Conservation (phyloP, 2,888 invertebrate species). For the Pandemis corylana region DNA sequence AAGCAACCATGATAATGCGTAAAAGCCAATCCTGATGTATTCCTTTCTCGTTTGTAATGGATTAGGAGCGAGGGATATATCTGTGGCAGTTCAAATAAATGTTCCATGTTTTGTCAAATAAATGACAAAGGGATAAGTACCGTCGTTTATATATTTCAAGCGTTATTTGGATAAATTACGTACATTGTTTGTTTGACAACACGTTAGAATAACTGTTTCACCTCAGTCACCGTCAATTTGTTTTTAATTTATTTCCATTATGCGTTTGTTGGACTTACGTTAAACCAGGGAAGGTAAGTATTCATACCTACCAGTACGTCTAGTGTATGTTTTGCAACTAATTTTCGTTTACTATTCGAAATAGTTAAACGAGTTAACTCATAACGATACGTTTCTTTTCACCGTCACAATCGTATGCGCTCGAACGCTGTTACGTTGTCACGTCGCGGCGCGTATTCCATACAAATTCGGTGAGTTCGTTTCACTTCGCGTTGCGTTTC, state of each 20-base stretch:
- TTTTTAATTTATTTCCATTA: no score
- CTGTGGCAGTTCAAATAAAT: slow-evolving; percentile 13
- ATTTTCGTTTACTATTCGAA: no score
- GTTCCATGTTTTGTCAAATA: not conserved
- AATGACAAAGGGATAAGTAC: slow-evolving; percentile 4
- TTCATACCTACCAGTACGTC: no score
- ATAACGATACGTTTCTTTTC: no score
- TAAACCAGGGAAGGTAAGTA: not conserved
- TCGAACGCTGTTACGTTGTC: no score
- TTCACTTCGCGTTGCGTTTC: no score
- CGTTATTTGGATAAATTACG: slow-evolving; percentile 1
- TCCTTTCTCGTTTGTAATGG: slow-evolving; percentile 11
- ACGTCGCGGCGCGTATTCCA: no score
- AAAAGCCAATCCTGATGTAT: slow-evolving; percentile 19
- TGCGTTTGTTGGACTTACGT: not conserved
- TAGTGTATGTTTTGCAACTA: no score
- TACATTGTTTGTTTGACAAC: not conserved
- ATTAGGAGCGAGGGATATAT: slow-evolving; percentile 12
- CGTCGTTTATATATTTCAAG: not conserved
- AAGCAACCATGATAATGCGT: slow-evolving; percentile 19
- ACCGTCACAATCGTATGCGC: no score
- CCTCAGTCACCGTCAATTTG: no score
- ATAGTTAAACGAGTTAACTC: no score
- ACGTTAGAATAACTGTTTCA: not conserved
- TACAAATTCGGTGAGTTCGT: no score